A percentile compares a stretch with the other conserved stretches of the same genome.
Conservation (phyloP, 37 sponge, comb jelly and placozoan species). For the Aphrocallistes beatrix region DNA sequence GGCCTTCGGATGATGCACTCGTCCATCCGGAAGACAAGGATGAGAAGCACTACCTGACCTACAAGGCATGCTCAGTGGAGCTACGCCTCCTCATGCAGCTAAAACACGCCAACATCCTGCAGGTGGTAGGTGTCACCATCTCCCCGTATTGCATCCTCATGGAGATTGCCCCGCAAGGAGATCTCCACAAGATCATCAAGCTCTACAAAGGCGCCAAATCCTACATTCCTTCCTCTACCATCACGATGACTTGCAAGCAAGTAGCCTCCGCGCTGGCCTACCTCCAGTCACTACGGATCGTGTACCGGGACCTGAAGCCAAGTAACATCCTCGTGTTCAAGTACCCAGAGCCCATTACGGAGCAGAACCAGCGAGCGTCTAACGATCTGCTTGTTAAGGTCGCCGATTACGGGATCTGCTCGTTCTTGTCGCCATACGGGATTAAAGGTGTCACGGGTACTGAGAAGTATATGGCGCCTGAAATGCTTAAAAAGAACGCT, state of each 20-base stretch:
- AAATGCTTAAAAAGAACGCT: background rate
- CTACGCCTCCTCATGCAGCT: background rate
- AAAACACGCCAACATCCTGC: background rate
- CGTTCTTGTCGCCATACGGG: background rate
- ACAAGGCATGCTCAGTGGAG: background rate
- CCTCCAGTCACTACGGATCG: slow-evolving; percentile 23
- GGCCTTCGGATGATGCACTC: background rate
- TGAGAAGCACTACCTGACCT: background rate
- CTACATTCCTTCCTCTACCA: background rate
- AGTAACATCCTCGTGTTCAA: slow-evolving; percentile 21
- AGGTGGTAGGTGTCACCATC: background rate
- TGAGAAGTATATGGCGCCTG: slow-evolving; percentile 29
- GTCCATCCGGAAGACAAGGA: background rate
- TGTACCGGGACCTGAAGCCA: slow-evolving; percentile 28
- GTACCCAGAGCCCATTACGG: background rate
- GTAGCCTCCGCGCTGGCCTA: slow-evolving; percentile 21
- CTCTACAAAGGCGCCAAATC: background rate
- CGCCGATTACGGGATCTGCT: slow-evolving; percentile 25
- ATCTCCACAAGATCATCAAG: background rate
- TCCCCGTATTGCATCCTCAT: slow-evolving; percentile 5
- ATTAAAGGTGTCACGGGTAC: slow-evolving; percentile 7
- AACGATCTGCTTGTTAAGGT: slow-evolving; percentile 21
- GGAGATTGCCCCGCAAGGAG: slow-evolving; percentile 6
- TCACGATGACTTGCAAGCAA: slow-evolving; percentile 21
- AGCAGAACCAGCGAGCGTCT: background rate